Evolutionary conservation across 2,113 vertebrate genomes (phyloP), one percentile per base, ranked within the genome.

Genomic region (Sorex fumeus): DNA sequence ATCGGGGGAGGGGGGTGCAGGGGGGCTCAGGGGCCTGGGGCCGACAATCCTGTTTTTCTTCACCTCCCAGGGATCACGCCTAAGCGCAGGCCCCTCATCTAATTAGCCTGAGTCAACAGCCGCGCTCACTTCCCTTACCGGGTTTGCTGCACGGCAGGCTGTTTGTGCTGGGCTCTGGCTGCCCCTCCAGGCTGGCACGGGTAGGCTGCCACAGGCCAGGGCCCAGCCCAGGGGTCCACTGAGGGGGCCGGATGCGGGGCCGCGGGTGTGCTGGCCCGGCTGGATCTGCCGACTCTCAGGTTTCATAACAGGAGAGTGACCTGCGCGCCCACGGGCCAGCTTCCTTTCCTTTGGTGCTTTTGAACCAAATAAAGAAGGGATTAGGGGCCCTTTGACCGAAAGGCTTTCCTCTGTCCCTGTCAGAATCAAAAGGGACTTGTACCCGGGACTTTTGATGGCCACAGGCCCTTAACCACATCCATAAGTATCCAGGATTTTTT

Each of bases 21-120:
- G 97, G 95, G 97, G 98, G 98, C 98, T 97, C 96, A 97, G 97
- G 94, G 94, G 93, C 98, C 98, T 98, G 97, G 97, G 96, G 97
- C 98, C 97, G 96, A 98, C 97, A 97, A 97, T 98, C 98, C 98
- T 98, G 97, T 98, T 98, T 95, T 98, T 98, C 97, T 98, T 98
- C 97, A 96, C 97, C 96, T 91, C 93, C 93, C 94, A 96, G 95
- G 95, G 96, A 97, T 93, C 85, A 97, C 97, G 98, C 98, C 98
- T 98, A 98, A 98, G 98, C 97, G 98, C 98, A 97, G 94, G 91
- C 80, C 90, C 92, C 88, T 96, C 95, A 83, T 96, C 87, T 96
- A 92, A 97, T 97, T 97, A 94, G 94, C 94, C 88, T 94, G 83
- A 95, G 93, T 95, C 95, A 96, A 96, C 91, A 96, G 90, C 82